Evolutionary conservation across 2,797 vertebrate genomes (phyloP).

Genomic region (Lateolabrax maculatus): DNA sequence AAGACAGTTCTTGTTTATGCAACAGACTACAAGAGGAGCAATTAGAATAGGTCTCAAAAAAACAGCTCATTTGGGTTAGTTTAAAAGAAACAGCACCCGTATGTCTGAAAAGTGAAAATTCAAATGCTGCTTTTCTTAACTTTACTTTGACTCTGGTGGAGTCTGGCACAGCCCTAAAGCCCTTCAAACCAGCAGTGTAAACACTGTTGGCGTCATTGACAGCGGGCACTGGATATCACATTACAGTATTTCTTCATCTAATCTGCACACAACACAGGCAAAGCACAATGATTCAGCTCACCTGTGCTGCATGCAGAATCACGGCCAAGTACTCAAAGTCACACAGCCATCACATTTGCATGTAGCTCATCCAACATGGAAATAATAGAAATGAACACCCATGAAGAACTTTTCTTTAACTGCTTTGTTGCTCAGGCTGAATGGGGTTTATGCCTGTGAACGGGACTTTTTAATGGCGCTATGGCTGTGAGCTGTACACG

Average conservation of each 20-base stretch:
- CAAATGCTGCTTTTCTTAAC: background rate
- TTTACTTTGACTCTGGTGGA: background rate
- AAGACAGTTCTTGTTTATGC: constrained; percentile 59
- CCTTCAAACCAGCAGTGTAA: constrained; percentile 22
- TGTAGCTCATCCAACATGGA: constrained; percentile 13
- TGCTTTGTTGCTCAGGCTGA: background rate
- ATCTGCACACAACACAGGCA: constrained; percentile 27
- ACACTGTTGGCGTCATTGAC: constrained; percentile 27
- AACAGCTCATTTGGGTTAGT: background rate
- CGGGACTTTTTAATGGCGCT: constrained; percentile 12
- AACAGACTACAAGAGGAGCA: constrained; percentile 5
- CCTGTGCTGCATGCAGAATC: constrained; percentile 38
- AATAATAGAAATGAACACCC: background rate
- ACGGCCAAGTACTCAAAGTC: constrained; percentile 18
- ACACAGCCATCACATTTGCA: constrained; percentile 41
- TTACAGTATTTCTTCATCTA: constrained; percentile 44
- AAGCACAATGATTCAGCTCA: constrained; percentile 28
- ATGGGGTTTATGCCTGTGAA: constrained; percentile 10
- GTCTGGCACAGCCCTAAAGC: background rate
- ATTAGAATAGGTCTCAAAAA: constrained; percentile 22
- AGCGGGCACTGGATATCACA: constrained; percentile 37
- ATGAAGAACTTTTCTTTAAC: constrained; percentile 15
- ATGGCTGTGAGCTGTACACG: constrained; percentile 24
- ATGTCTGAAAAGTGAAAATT: constrained; percentile 5
- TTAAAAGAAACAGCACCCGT: background rate